Conservation (phyloP, 2,888 invertebrate species). For the Crematogaster levior region DNA sequence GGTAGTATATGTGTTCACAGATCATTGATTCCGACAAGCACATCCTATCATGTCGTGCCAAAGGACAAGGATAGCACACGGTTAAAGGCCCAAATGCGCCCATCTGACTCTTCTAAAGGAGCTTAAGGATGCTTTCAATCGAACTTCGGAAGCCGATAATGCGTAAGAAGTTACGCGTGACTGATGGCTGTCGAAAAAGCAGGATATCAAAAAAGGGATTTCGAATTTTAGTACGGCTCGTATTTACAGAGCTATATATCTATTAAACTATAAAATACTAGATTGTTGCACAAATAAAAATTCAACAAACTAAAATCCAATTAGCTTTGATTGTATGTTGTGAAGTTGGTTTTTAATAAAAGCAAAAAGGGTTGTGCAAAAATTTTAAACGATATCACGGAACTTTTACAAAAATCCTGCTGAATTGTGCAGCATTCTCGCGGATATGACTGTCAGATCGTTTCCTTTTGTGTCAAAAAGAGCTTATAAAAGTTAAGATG, state of each 20-base stretch:
- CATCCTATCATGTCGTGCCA: constrained; percentile 60
- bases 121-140: constrained; percentile 44
- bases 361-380: not conserved
- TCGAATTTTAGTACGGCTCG: not conserved
- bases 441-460: not conserved
- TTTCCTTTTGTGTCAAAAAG: not conserved
- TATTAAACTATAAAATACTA: not conserved
- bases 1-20: constrained; percentile 65
- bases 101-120: constrained; percentile 50
- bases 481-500: constrained; percentile 21
- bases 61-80: constrained; percentile 24
- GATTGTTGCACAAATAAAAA: not conserved
- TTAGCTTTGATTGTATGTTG: not conserved
- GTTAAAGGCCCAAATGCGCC: constrained; percentile 16
- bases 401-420: not conserved
- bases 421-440: not conserved
- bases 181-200: constrained; percentile 20
- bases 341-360: not conserved
- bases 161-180: constrained; percentile 33
- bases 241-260: not conserved
- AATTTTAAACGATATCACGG: not conserved
- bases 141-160: constrained; percentile 59
- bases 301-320: not conserved
- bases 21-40: constrained; percentile 66
- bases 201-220: not conserved